Conservation (phyloP, 1,140 invertebrate genomes). For the Limonius californicus region DNA sequence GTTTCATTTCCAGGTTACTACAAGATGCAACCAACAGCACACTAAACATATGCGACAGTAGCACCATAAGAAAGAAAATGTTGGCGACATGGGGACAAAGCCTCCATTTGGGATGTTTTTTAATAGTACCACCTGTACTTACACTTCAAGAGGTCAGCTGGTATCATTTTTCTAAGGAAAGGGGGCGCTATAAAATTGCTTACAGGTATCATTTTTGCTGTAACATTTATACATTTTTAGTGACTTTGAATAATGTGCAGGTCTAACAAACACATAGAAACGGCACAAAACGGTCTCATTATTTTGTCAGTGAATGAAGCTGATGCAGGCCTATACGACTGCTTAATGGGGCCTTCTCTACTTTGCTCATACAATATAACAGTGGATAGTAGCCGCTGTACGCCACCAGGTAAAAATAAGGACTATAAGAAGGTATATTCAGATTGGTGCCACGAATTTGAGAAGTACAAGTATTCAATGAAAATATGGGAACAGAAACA, state of each 20-base stretch:
- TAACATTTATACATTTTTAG: background rate
- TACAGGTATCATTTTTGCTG: too few species aligned
- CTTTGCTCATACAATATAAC: conserved; percentile 90
- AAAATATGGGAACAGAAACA: conserved; percentile 92
- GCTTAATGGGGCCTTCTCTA: conserved; percentile 80
- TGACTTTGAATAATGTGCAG: too few species aligned
- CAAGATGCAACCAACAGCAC: conserved; percentile 91
- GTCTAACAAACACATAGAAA: conserved; percentile 88
- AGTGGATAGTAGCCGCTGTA: conserved; percentile 85
- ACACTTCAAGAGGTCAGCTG: conserved; percentile 76
- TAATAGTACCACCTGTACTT: conserved; percentile 83
- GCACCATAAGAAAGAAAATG: conserved; percentile 80
- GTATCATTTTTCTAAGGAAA: conserved; percentile 88
- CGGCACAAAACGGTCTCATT: conserved; percentile 84
- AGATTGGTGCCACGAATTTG: conserved; percentile 95
- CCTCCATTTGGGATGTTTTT: conserved; percentile 84
- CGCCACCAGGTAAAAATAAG: conserved; percentile 80
- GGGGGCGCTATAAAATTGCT: conserved; percentile 67
- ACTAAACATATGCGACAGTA: conserved; percentile 82
- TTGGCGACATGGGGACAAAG: conserved; percentile 90
- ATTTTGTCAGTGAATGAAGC: conserved; percentile 85
- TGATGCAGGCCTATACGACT: conserved; percentile 86
- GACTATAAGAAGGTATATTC: conserved; percentile 95
- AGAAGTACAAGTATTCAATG: conserved; percentile 93
- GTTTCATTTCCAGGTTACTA: conserved; percentile 56